phyloP scores from a whole-genome alignment of 1,140 invertebrate genomes.

The Drosophila tsacasi region DNA sequence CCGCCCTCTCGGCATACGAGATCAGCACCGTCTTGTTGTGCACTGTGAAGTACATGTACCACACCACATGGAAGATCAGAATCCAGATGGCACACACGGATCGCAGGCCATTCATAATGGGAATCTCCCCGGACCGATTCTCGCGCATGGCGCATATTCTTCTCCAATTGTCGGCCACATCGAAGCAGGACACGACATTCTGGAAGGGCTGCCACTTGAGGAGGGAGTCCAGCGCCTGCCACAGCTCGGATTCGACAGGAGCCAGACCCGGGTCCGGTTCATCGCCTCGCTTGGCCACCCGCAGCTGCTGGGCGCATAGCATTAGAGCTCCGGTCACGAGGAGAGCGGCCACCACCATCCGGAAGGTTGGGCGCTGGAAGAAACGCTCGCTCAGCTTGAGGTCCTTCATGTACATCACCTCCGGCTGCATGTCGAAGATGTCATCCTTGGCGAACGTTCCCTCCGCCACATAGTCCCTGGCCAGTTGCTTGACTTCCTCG shows the following conservation, averaged over 20 bases:
- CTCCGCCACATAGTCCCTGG: conserved; percentile 57
- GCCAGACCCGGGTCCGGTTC: conserved; percentile 43
- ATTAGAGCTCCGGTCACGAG: conserved; percentile 65
- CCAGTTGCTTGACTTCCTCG: conserved; percentile 70
- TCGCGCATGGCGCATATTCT: conserved; percentile 53
- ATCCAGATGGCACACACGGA: conserved; percentile 81
- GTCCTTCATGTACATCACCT: conserved; percentile 81
- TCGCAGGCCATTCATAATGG: conserved; percentile 80
- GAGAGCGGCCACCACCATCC: conserved; percentile 60
- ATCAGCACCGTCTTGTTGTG: conserved; percentile 77
- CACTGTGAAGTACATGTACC: conserved; percentile 84
- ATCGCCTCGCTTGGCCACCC: conserved; percentile 46
- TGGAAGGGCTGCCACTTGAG: conserved; percentile 57
- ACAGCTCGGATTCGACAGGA: conserved; percentile 68
- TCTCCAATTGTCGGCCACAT: conserved; percentile 66
- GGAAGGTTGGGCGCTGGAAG: conserved; percentile 66
- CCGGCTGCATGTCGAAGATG: conserved; percentile 74
- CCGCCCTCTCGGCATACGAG: conserved; percentile 68
- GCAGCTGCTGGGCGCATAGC: conserved; percentile 67
- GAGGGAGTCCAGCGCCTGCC: conserved; percentile 46
- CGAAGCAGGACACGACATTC: conserved; percentile 76
- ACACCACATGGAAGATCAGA: conserved; percentile 77
- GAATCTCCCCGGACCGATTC: conserved; percentile 60
- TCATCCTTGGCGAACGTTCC: conserved; percentile 64
- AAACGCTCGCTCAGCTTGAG: conserved; percentile 66